These are phyloP conservation scores for Drosophila santomea DNA, from an alignment of 1,140 invertebrate genomes.

Conservation along the genomic window DNA sequence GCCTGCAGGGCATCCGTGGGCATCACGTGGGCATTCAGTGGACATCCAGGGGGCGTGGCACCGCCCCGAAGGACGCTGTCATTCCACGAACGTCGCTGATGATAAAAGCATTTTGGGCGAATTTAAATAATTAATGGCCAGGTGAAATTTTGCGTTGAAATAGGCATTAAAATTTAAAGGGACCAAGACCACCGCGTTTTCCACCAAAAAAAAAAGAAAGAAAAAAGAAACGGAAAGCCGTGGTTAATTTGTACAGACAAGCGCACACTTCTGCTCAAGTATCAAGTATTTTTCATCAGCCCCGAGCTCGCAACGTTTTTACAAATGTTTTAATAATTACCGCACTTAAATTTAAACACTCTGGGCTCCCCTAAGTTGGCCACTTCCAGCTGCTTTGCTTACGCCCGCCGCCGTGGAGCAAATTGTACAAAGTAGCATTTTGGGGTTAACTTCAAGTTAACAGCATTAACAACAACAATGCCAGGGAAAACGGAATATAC, in stretches of 20 bases:
- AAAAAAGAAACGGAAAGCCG: neutral
- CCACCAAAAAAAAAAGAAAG: neutral
- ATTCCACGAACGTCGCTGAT: slow-evolving; percentile 38
- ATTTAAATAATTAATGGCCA: slow-evolving; percentile 65
- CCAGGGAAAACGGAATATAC: slow-evolving; percentile 27
- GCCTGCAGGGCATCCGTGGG: slow-evolving; percentile 21
- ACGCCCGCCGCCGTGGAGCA: slow-evolving; percentile 26
- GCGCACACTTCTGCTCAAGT: slow-evolving; percentile 7
- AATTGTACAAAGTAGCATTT: slow-evolving; percentile 73
- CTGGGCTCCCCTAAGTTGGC: slow-evolving; percentile 20
- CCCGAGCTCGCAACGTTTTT: slow-evolving; percentile 23
- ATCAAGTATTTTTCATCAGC: slow-evolving; percentile 10
- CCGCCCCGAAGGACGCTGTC: slow-evolving; percentile 29
- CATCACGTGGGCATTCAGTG: no score
- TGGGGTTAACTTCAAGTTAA: slow-evolving; percentile 71
- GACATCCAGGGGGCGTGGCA: neutral
- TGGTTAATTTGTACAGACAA: slow-evolving; percentile 27
- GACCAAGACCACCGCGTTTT: neutral
- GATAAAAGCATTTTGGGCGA: slow-evolving; percentile 55
- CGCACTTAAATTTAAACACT: slow-evolving; percentile 53
- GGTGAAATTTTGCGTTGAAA: slow-evolving; percentile 45
- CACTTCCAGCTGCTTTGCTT: slow-evolving; percentile 39
- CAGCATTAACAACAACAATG: slow-evolving; percentile 63
- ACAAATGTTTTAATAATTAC: slow-evolving; percentile 56
- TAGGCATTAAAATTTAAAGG: slow-evolving; percentile 43